Evolutionary conservation across 2,113 vertebrate genomes (phyloP).

Genomic region (Motacilla tschutschensis): DNA sequence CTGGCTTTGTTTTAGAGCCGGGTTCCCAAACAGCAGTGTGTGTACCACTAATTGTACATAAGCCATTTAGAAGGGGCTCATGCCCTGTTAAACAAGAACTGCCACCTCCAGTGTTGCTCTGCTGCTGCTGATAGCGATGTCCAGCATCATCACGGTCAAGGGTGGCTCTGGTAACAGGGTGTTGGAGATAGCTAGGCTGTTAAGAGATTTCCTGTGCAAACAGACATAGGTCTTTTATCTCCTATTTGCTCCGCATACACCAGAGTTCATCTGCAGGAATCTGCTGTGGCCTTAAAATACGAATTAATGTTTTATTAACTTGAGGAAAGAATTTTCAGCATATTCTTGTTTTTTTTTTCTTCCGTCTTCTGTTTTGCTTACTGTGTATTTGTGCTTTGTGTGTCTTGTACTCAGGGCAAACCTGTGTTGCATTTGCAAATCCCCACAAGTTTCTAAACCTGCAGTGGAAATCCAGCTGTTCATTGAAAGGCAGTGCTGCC

Average conservation of each 20-base stretch:
- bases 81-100: neutral
- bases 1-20: neutral
- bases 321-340: neutral
- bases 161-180: neutral
- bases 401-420: neutral
- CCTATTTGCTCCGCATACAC: neutral
- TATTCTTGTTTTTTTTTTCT: neutral
- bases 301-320: neutral
- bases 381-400: neutral
- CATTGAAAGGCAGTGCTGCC: neutral
- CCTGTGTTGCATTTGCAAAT: neutral
- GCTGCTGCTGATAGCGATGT: neutral
- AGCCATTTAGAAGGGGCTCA: neutral
- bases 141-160: neutral
- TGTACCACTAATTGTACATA: neutral
- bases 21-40: neutral
- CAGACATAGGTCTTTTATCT: neutral
- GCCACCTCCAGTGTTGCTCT: neutral
- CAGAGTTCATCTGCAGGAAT: neutral
- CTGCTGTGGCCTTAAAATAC: neutral
- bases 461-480: neutral
- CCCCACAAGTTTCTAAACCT: neutral
- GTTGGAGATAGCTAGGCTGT: neutral
- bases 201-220: slow-evolving; percentile 2
- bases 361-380: neutral